Evolutionary conservation across 1,140 invertebrate genomes (phyloP), one percentile per base, ranked within the genome.

Genomic region (Oedothorax gibbosus): DNA sequence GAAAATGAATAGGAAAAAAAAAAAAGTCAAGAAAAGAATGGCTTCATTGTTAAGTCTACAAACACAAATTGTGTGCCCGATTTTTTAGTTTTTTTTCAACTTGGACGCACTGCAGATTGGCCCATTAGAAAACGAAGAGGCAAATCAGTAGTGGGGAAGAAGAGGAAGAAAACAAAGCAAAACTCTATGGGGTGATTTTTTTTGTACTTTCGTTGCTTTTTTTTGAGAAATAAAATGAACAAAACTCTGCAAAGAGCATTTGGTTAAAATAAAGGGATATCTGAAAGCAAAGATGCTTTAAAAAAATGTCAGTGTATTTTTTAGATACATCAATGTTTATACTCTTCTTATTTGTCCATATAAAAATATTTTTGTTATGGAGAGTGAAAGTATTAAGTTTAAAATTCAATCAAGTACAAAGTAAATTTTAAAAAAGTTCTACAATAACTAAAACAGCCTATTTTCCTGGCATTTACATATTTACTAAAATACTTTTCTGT

Each of bases 81-180:
- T 82, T 82, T 82, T 35, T 18, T 64, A 10, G 10, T 35, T 35
- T 35, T 35, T 20, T 79, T 66, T 68, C 35, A n/a, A n/a, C 51
- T 66, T 71, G 69, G 69, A 35, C 54, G 20, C 8, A 56, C 15
- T 84, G 56, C 71, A 68, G 71, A 76, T 75, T 84, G 71, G 65
- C 62, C 81, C 81, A 84, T 84, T 84, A 84, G 81, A 76, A 64
- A 68, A 75, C 20, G 60, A 76, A 76, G 72, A 84, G 71, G 50
- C 35, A 84, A 84, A 78, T 80, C 69, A 86, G 83, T 73, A 35
- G 35, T 73, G 56, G 56, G 75, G 66, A 20, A 79, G 53, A 81
- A 81, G 69, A 56, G 35, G 35, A 69, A 60, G 54, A 56, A 82
- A 60, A 76, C 77, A 56, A 71, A 64, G 18, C 49, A 65, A 68